These are phyloP conservation scores for Melanostoma mellinum DNA, from an alignment of 2,888 invertebrate species.

Conservation along the genomic window DNA sequence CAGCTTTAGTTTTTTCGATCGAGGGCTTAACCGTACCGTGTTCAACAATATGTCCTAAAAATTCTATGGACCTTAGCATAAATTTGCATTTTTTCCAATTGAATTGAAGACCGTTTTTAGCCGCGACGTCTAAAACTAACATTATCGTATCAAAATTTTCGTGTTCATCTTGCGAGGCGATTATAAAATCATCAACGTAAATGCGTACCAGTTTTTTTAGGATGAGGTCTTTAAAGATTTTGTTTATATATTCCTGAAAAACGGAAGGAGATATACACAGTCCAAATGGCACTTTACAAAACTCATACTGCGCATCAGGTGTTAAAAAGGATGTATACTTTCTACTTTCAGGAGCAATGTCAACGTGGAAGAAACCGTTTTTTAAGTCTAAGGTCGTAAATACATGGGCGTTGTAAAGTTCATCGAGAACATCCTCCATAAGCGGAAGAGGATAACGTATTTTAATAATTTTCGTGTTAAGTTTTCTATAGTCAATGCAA, in stretches of 20 bases:
- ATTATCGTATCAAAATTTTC: conserved; percentile 4
- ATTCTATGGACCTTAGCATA: conserved; percentile 69
- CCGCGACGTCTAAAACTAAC: conserved; percentile 45
- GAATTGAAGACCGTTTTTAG: conserved; percentile 56
- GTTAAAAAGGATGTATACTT: conserved; percentile 76
- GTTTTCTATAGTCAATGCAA: conserved; percentile 69
- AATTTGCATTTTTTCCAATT: conserved; percentile 74
- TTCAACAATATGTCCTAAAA: conserved; percentile 75
- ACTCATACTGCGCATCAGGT: conserved; percentile 75
- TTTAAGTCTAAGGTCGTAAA: conserved; percentile 75
- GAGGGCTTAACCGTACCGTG: conserved; percentile 75
- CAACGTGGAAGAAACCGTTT: conserved; percentile 77
- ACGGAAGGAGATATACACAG: conserved; percentile 74
- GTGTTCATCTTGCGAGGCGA: conserved; percentile 39
- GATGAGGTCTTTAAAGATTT: conserved; percentile 25
- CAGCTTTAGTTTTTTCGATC: conserved; percentile 74
- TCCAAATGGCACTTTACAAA: conserved; percentile 77
- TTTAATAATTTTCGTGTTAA: conserved; percentile 62
- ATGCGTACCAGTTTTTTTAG: conserved; percentile 1
- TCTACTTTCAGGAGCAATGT: conserved; percentile 69
- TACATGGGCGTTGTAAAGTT: conserved; percentile 71
- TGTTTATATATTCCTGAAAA: conserved; percentile 73
- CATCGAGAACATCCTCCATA: conserved; percentile 75
- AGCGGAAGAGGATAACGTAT: conserved; percentile 73
- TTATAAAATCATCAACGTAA: conserved; percentile 73